Evolutionary conservation across 2,888 invertebrate genomes (phyloP), one percentile per base, ranked within the genome.

Genomic region (Campoplex nolae): DNA sequence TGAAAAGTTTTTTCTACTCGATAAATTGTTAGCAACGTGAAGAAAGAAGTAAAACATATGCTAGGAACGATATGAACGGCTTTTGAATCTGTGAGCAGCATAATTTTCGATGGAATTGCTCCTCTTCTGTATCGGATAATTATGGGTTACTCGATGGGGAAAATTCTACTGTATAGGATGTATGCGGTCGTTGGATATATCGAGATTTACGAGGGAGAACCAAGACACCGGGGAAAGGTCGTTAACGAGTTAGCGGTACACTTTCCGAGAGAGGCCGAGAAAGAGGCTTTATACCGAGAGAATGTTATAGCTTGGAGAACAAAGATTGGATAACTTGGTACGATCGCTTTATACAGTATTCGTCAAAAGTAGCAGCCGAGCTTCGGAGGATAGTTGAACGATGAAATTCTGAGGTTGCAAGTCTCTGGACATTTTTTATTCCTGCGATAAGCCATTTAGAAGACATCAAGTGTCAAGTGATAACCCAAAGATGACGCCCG

Each of bases 161-260:
- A 54, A 42, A 42, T 42, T 42, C 42, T 42, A 42, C 42, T 42
- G 8, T 42, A 28, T 32, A 9, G n/a, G 38, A 23, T 48, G 38
- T 77, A 48, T 23, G 45, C 62, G 16, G n/a, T 67, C 76, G 54
- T 75, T 82, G 88, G 89, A 23, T 23, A 90, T 91, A 91, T 92
- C 91, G 89, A 90, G 90, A 92, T 91, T 92, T 91, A 92, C 91
- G 90, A 88, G 82, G 84, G 86, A 58, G 58, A 84, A 85, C 77
- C 54, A 38, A 76, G 71, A 79, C 70, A 70, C 32, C 65, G 18
- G 35, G 80, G 88, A 82, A 88, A 85, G 88, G 85, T 87, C 87
- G 80, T 89, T 90, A 89, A 86, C 85, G 84, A 82, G 84, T 81
- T 77, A 54, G 78, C 62, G 51, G 13, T 23, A 67, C 51, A 80